These are phyloP conservation scores for Girardinus metallicus DNA, from an alignment of 2,797 vertebrate genomes.

Conservation along the genomic window DNA sequence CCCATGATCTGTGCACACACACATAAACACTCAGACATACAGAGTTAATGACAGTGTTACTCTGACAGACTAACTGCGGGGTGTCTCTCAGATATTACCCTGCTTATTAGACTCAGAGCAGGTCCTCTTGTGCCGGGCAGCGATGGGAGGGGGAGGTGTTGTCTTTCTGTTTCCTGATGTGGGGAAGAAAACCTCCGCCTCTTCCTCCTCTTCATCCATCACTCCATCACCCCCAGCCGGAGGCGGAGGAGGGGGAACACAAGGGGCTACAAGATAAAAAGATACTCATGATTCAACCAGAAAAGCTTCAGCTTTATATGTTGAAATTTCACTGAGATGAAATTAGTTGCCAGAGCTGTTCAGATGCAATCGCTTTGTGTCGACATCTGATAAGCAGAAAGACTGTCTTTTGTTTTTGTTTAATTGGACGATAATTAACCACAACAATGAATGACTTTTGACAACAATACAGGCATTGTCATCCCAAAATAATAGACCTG, in stretches of 20 bases:
- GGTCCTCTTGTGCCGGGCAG: conserved; percentile 82
- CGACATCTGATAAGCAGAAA: background rate
- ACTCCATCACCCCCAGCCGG: conserved; percentile 54
- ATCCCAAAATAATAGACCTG: background rate
- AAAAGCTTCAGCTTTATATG: background rate
- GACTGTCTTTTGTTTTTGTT: background rate
- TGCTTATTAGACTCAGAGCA: conserved; percentile 80
- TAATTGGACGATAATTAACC: background rate
- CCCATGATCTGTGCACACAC: conserved; percentile 68
- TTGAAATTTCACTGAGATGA: background rate
- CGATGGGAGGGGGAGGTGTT: conserved; percentile 73
- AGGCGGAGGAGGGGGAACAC: conserved; percentile 67
- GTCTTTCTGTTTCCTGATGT: conserved; percentile 68
- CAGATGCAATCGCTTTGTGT: background rate
- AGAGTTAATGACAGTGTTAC: conserved; percentile 31
- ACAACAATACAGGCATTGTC: background rate
- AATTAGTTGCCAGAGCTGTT: background rate
- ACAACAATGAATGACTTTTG: background rate
- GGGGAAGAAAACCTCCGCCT: conserved; percentile 64
- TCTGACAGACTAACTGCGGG: conserved; percentile 30
- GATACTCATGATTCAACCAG: background rate
- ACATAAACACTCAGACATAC: conserved; percentile 37
- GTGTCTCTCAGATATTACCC: conserved; percentile 43
- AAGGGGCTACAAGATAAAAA: conserved; percentile 51
- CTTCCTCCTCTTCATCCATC: conserved; percentile 60